These are phyloP conservation scores for Gallinago jamesoni DNA, from an alignment of 2,113 vertebrate species.

Conservation along the genomic window DNA sequence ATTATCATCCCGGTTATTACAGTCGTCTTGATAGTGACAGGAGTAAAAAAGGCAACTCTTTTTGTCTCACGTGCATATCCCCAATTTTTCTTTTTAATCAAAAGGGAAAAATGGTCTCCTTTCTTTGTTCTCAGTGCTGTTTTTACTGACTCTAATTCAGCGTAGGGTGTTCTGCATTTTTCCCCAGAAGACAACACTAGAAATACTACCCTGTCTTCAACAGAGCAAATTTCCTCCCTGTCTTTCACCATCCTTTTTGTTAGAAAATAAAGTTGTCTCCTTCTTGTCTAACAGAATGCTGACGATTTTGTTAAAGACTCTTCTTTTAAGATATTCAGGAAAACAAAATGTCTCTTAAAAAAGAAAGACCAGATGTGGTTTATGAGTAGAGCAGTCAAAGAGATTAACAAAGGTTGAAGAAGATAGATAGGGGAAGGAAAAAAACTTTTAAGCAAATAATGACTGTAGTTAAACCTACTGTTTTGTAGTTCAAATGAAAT, in stretches of 20 bases:
- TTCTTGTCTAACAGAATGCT: background rate
- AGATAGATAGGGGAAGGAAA: background rate
- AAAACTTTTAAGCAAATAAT: background rate
- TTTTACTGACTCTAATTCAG: background rate
- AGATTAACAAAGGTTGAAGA: background rate
- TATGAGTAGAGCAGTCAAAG: background rate
- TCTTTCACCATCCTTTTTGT: background rate
- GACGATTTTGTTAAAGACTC: background rate
- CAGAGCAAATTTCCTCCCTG: background rate
- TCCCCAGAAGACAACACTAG: background rate
- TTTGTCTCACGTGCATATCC: background rate
- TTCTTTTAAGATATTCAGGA: background rate
- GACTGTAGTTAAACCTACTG: background rate
- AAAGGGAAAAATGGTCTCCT: background rate
- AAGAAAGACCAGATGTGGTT: background rate
- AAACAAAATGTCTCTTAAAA: background rate
- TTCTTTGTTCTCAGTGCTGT: background rate
- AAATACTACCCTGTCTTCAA: background rate
- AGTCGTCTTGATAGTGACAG: background rate
- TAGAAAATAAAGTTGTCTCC: background rate
- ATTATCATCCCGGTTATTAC: background rate
- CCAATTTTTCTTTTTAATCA: background rate
- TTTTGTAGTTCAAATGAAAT: background rate
- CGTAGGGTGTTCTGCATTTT: background rate
- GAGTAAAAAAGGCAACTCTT: background rate